Evolutionary conservation across 2,797 vertebrate genomes (phyloP).

Genomic region (Sebastes ruberrimus): DNA sequence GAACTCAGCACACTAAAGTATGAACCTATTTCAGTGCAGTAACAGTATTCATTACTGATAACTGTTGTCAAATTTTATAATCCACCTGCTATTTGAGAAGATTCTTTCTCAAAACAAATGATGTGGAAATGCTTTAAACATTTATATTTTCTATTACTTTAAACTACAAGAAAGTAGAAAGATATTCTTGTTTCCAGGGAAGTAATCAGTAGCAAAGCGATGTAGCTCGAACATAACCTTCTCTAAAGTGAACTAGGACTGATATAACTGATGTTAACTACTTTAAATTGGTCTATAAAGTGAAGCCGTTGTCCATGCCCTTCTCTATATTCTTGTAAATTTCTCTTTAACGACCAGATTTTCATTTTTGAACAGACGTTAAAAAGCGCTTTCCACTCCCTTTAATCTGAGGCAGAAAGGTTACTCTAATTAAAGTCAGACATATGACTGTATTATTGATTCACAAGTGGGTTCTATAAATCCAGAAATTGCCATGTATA

Average conservation of each 20-base stretch:
- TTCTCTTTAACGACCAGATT: neutral
- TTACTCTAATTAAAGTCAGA: conserved; percentile 1
- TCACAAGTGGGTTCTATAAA: neutral
- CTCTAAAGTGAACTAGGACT: neutral
- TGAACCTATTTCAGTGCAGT: neutral
- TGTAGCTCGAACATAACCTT: neutral
- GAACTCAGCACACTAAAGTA: conserved; percentile 24
- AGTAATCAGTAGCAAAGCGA: neutral
- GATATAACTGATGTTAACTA: neutral
- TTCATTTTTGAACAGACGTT: neutral
- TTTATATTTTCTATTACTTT: neutral
- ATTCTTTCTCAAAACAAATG: neutral
- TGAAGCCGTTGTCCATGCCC: neutral
- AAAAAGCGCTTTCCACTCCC: neutral
- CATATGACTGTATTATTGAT: neutral
- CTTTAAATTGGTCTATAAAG: neutral
- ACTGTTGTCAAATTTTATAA: neutral
- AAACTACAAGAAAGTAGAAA: neutral
- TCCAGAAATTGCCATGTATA: neutral
- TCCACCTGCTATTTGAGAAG: neutral
- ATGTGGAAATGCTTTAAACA: neutral
- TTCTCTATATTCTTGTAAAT: neutral
- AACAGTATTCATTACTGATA: conserved; percentile 9
- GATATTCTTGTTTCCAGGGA: neutral
- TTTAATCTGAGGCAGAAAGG: neutral